These are phyloP conservation scores for Ornithoptera priamus DNA, from an alignment of 2,888 invertebrate genomes.

Conservation along the genomic window DNA sequence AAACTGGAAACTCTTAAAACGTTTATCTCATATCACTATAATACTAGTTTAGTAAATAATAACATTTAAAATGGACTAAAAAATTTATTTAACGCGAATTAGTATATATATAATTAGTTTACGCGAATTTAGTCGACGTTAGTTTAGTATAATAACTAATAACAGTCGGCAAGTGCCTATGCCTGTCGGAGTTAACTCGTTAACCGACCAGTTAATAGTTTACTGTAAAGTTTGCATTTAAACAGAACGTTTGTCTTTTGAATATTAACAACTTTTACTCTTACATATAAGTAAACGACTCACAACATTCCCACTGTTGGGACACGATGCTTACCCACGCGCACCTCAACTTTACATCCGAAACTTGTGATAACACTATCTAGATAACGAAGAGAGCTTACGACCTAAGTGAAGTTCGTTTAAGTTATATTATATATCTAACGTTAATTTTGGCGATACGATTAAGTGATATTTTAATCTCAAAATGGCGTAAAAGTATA, in stretches of 20 bases:
- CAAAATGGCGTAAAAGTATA: slow-evolving; percentile 78
- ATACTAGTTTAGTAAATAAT: background rate
- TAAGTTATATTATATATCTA: slow-evolving; percentile 45
- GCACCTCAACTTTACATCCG: background rate
- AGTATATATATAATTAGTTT: background rate
- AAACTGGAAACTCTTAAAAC: slow-evolving; percentile 8
- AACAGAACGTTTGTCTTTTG: no score
- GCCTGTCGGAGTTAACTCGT: background rate
- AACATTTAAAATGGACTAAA: slow-evolving; percentile 1
- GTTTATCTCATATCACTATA: slow-evolving; percentile 8
- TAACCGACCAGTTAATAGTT: background rate
- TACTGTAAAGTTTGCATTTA: no score
- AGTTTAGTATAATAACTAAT: background rate
- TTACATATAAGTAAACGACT: no score
- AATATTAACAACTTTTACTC: no score
- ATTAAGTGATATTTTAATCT: slow-evolving; percentile 70
- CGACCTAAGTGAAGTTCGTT: slow-evolving; percentile 45
- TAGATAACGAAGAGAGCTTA: slow-evolving; percentile 19
- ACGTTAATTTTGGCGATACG: slow-evolving; percentile 54
- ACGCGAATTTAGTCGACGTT: background rate
- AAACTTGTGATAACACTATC: background rate
- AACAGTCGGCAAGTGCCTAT: background rate
- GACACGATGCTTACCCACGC: background rate
- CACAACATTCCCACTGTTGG: no score
- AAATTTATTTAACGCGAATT: slow-evolving; percentile 4